Evolutionary conservation across 2,113 vertebrate species (phyloP), one percentile per base, ranked within the genome.

Genomic region (Procavia capensis): DNA sequence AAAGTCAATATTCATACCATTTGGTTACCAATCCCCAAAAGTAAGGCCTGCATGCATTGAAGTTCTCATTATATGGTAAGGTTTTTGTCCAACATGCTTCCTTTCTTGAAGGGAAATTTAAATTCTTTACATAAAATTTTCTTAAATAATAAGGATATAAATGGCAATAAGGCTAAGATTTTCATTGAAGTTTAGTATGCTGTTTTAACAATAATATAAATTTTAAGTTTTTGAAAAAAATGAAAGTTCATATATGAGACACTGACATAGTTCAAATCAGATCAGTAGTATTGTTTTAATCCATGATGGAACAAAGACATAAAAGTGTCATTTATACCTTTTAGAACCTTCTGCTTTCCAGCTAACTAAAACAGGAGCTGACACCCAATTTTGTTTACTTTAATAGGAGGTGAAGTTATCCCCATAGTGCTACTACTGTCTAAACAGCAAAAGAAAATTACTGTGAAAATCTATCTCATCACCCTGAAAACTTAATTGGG

Each of bases 391-490:
- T 96, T 94, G 90, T 97, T 93, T 91, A 91, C 66, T 97, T 83
- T 85, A 97, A 95, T 41, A 95, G 66, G 39, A 91, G 66, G 70
- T 45, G 94, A 97, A 95, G 64, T 34, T 96, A 84, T 95, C 85
- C 61, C 81, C 64, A 75, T 29, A 1, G 0, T 85, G 10, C 34
- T 89, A 64, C 3, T 94, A 80, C 72, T 93, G 70, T 54, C 66
- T 92, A 47, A 43, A 85, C 24, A 96, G 39, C 72, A 97, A 29
- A 64, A 94, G 90, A 96, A 96, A 94, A 93, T 64, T 85, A 93
- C 91, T 79, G 8, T 95, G 96, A 97, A 93, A 98, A 98, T 76
- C 88, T 63, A 96, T 86, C 78, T 81, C 59, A 91, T 90, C 63
- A 94, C n/a, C 59, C 66, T 84, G 64, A 97, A 97, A 88, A 27